phyloP scores from a whole-genome alignment of 2,797 vertebrate genomes.

The Alfaro cultratus region DNA sequence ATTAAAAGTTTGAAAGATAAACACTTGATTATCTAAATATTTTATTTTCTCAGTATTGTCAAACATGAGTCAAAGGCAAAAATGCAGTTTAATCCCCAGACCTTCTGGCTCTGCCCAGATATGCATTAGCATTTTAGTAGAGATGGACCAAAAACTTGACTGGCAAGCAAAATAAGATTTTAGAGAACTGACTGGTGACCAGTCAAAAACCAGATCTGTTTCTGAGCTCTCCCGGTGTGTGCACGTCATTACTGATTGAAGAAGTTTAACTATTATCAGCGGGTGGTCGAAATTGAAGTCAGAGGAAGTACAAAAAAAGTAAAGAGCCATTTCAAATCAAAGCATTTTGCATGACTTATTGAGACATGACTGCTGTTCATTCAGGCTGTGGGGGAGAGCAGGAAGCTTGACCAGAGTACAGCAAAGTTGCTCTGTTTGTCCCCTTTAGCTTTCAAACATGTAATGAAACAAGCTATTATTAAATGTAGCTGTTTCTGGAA shows the following conservation, averaged over 20 bases:
- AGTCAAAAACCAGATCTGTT: background rate
- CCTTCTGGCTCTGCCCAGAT: constrained; percentile 12
- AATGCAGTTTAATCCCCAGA: background rate
- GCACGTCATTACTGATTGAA: background rate
- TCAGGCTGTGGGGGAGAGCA: background rate
- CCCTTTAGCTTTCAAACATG: background rate
- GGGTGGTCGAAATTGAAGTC: background rate
- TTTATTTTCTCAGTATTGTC: background rate
- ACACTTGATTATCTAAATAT: constrained; percentile 15
- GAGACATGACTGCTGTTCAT: background rate
- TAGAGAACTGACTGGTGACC: background rate
- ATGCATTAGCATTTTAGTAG: background rate
- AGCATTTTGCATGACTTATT: background rate
- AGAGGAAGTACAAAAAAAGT: background rate
- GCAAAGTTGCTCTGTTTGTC: background rate
- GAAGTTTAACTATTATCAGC: background rate
- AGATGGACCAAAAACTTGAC: background rate
- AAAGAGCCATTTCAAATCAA: background rate
- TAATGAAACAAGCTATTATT: background rate
- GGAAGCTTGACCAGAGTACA: background rate
- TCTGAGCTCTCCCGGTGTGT: background rate
- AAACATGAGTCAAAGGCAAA: constrained; percentile 13
- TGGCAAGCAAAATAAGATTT: background rate
- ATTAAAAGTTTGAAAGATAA: constrained; percentile 30
- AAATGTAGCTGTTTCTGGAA: background rate